Conservation (phyloP, 2,888 invertebrate species). For the Chloroclystis v-ata region DNA sequence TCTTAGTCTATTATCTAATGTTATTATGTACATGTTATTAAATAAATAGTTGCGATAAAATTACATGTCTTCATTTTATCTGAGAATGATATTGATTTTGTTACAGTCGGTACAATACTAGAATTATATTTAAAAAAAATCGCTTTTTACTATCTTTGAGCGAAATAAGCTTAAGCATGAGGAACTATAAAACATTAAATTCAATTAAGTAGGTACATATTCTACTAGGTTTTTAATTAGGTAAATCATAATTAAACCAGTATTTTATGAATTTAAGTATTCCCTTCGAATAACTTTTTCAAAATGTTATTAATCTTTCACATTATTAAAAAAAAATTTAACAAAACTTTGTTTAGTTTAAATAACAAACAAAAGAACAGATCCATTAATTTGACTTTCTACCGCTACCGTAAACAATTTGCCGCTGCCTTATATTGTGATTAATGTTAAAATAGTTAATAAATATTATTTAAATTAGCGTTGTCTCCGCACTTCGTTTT, state of each 20-base stretch:
- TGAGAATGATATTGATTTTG: slow-evolving; percentile 31
- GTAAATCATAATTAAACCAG: slow-evolving; percentile 1
- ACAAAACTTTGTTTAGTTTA: not conserved
- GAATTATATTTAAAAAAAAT: not conserved
- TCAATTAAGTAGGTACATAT: not conserved
- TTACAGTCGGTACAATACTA: too few species aligned
- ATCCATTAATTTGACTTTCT: slow-evolving; percentile 10
- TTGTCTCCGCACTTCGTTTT: slow-evolving; percentile 11
- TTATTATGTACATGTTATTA: slow-evolving; percentile 65
- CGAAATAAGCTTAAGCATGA: not conserved
- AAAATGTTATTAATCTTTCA: not conserved
- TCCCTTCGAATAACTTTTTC: not conserved
- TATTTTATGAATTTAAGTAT: not conserved
- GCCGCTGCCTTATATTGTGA: not conserved
- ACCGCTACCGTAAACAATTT: slow-evolving; percentile 2
- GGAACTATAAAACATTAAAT: not conserved
- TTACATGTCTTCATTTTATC: slow-evolving; percentile 51
- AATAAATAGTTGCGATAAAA: slow-evolving; percentile 69
- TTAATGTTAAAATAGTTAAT: slow-evolving; percentile 13
- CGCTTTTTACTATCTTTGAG: not conserved
- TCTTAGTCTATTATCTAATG: slow-evolving; percentile 49
- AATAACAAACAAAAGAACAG: slow-evolving; percentile 6
- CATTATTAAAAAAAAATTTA: not conserved
- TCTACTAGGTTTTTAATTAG: not conserved
- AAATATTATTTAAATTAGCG: slow-evolving; percentile 23